These are phyloP conservation scores for Drosophila picticornis DNA, from an alignment of 2,888 invertebrate species.

Conservation along the genomic window DNA sequence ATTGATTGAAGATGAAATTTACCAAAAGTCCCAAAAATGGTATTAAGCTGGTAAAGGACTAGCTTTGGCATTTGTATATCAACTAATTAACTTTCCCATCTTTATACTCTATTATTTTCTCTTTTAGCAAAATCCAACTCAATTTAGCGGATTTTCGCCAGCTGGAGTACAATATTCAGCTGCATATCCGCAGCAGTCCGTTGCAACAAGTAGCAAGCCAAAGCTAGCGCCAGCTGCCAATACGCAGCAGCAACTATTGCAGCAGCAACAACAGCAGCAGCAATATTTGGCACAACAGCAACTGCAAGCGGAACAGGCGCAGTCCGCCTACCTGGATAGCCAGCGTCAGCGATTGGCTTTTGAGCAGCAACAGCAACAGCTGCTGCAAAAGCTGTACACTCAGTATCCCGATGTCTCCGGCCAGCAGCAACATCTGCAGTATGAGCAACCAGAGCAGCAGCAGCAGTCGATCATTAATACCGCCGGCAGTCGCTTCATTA, in stretches of 20 bases:
- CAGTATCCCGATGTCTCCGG: slow-evolving; percentile 64
- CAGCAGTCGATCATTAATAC: slow-evolving; percentile 4
- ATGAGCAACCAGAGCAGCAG: slow-evolving; percentile 7
- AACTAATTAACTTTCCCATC: neutral
- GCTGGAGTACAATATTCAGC: slow-evolving; percentile 45
- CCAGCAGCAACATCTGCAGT: slow-evolving; percentile 30
- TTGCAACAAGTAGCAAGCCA: slow-evolving; percentile 21
- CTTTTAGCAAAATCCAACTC: slow-evolving; percentile 43
- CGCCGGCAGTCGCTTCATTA: slow-evolving; percentile 16
- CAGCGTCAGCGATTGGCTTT: slow-evolving; percentile 77
- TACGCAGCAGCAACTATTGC: slow-evolving; percentile 53
- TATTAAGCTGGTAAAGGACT: slow-evolving; percentile 36
- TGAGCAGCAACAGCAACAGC: slow-evolving; percentile 76
- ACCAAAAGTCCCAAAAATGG: slow-evolving; percentile 31
- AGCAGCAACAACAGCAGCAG: slow-evolving; percentile 45
- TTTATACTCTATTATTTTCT: neutral
- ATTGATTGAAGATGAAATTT: slow-evolving; percentile 46
- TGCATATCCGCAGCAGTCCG: slow-evolving; percentile 43
- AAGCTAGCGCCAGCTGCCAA: slow-evolving; percentile 50
- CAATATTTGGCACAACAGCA: slow-evolving; percentile 42
- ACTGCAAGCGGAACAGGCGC: slow-evolving; percentile 70
- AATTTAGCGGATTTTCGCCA: slow-evolving; percentile 30
- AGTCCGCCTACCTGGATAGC: slow-evolving; percentile 71
- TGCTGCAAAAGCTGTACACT: slow-evolving; percentile 76
- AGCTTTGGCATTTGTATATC: too few species aligned